These are phyloP conservation scores for Campoplex capitator DNA, from an alignment of 2,888 invertebrate species.

Conservation along the genomic window DNA sequence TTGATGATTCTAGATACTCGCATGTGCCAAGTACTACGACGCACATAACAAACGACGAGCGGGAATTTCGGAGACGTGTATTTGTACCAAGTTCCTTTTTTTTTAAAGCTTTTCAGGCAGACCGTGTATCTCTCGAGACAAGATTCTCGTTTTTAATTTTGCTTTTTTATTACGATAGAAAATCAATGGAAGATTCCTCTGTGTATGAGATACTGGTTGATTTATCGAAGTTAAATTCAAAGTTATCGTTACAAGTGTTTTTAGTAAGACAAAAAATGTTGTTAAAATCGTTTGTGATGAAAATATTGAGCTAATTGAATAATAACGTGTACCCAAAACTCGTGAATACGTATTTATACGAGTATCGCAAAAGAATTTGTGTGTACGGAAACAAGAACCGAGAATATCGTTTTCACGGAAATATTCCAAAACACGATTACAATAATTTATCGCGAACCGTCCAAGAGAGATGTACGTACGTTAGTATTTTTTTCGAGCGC, in stretches of 20 bases:
- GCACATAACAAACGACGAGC: conserved; percentile 53
- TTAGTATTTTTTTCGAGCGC: conserved; percentile 12
- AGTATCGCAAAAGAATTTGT: background rate
- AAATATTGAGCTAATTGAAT: conserved; percentile 3
- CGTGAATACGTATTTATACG: background rate
- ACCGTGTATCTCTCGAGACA: conserved; percentile 52
- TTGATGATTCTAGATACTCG: conserved; percentile 54
- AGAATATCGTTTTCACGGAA: conserved; percentile 36
- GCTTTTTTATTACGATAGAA: background rate
- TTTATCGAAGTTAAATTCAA: background rate
- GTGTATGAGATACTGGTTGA: background rate
- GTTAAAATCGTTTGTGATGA: background rate
- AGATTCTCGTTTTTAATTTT: conserved; percentile 36
- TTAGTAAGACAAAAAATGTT: background rate
- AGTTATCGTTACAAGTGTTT: background rate
- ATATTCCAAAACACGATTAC: conserved; percentile 8
- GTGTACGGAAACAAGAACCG: conserved; percentile 10
- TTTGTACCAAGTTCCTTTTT: conserved; percentile 68
- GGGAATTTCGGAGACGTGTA: conserved; percentile 64
- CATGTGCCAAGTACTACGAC: conserved; percentile 48
- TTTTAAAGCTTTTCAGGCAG: conserved; percentile 69
- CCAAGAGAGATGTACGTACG: conserved; percentile 26
- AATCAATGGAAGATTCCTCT: background rate
- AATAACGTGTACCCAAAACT: background rate
- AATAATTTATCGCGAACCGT: conserved; percentile 17